These are phyloP conservation scores for Cartodere bifasciata DNA, from an alignment of 2,888 invertebrate genomes.

Conservation along the genomic window DNA sequence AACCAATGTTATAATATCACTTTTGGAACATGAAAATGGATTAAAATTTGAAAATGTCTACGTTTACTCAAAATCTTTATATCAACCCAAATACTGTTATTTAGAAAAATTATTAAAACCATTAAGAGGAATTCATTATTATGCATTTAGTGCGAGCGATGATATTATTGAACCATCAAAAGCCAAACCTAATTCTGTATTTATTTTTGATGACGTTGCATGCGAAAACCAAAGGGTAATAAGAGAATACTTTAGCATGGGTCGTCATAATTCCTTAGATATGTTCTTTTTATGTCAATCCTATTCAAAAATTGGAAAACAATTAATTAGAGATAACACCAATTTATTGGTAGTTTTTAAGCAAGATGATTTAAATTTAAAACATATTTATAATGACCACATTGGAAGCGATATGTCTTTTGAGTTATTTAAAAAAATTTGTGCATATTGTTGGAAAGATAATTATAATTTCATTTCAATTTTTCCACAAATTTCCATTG, in stretches of 20 bases:
- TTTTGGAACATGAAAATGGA: constrained; percentile 25
- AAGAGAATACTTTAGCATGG: constrained; percentile 23
- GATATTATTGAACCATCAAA: constrained; percentile 11
- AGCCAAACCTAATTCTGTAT: constrained; percentile 21
- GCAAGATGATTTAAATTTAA: constrained; percentile 24
- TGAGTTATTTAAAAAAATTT: constrained; percentile 19
- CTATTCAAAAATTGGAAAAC: constrained; percentile 26
- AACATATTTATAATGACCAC: constrained; percentile 17
- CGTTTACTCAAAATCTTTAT: constrained; percentile 24
- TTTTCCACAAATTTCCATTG: constrained; percentile 18
- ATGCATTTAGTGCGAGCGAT: constrained; percentile 10
- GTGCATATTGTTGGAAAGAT: constrained; percentile 20
- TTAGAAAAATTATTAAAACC: constrained; percentile 16
- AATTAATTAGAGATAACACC: constrained; percentile 25
- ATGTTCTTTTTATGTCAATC: constrained; percentile 26
- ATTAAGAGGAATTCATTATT: too few species aligned
- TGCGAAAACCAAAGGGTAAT: constrained; percentile 21
- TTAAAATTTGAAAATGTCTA: constrained; percentile 29
- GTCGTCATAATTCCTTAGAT: constrained; percentile 24
- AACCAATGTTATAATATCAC: constrained; percentile 25
- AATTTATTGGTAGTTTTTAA: constrained; percentile 24
- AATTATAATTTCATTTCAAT: constrained; percentile 20
- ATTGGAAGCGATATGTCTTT: constrained; percentile 15
- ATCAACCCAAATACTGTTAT: constrained; percentile 24
- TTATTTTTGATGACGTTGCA: constrained; percentile 28